A percentile compares a stretch with the other conserved stretches of the same genome.
Conservation (phyloP, 1,140 invertebrate genomes). For the Drosophila obscura region DNA sequence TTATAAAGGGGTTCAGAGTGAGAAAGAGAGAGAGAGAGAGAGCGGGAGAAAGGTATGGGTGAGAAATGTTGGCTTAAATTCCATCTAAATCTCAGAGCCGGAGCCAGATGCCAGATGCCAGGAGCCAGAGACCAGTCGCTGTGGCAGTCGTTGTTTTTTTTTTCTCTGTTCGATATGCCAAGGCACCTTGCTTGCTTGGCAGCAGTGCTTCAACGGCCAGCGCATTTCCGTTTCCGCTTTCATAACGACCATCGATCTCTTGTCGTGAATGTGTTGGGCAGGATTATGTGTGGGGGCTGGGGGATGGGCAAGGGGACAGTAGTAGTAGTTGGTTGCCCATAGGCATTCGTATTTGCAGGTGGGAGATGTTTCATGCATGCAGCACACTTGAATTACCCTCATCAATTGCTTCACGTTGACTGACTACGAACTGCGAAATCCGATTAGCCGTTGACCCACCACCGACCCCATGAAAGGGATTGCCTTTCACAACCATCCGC, state of each 20-base stretch:
- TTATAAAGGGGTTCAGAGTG: neutral
- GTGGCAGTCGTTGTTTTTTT: constrained; percentile 36
- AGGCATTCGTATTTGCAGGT: constrained; percentile 3
- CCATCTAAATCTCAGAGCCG: constrained; percentile 7
- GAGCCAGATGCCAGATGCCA: neutral
- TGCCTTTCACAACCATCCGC: too few relatives aligned
- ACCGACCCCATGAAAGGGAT: neutral
- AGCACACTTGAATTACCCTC: constrained; percentile 68
- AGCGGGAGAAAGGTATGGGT: constrained; percentile 3
- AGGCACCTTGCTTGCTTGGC: constrained; percentile 49
- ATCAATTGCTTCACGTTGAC: constrained; percentile 77
- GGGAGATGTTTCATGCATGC: constrained; percentile 60
- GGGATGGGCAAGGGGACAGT: neutral
- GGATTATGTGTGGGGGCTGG: neutral
- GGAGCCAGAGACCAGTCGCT: constrained; percentile 8
- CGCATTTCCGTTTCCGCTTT: constrained; percentile 59
- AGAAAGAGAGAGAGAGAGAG: constrained; percentile 1
- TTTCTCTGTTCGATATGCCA: constrained; percentile 33
- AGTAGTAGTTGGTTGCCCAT: too few relatives aligned
- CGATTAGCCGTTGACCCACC: constrained; percentile 63
- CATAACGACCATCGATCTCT: constrained; percentile 43
- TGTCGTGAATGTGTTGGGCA: neutral
- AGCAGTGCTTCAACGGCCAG: constrained; percentile 25
- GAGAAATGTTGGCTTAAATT: constrained; percentile 28
- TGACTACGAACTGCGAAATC: constrained; percentile 70